A percentile compares a stretch with the other conserved stretches of the same genome.
These are phyloP conservation scores for Colletes gigas DNA, from an alignment of 1,140 invertebrate species.

Conservation along the genomic window DNA sequence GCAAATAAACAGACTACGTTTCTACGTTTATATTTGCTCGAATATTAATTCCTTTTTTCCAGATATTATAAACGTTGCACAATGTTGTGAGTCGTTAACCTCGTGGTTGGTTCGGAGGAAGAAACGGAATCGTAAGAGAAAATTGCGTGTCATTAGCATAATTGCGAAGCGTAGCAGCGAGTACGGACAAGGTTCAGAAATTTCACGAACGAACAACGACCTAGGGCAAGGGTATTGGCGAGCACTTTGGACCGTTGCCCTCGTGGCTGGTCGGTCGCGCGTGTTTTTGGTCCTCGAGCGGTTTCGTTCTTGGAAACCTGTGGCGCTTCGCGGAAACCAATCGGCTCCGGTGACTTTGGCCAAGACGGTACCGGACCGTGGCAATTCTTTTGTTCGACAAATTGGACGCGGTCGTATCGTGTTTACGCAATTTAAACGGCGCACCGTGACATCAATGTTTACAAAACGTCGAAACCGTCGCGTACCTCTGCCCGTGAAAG, in stretches of 20 bases:
- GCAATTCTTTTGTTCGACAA: not conserved
- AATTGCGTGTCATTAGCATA: too few species aligned
- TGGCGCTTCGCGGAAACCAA: slow-evolving; percentile 33
- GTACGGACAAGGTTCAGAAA: too few species aligned
- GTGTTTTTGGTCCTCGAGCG: not conserved
- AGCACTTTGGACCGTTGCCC: slow-evolving; percentile 1
- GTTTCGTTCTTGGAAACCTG: slow-evolving; percentile 40
- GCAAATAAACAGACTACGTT: too few species aligned
- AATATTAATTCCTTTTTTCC: too few species aligned
- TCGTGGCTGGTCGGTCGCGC: not conserved
- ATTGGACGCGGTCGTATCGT: not conserved
- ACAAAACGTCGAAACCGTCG: not conserved
- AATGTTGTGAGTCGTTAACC: too few species aligned
- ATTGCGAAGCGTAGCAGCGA: too few species aligned
- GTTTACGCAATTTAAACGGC: slow-evolving; percentile 8
- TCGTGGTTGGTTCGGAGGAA: too few species aligned
- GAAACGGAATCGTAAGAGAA: too few species aligned
- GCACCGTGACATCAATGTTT: not conserved
- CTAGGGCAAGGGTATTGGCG: too few species aligned
- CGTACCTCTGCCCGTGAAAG: not conserved
- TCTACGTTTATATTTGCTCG: too few species aligned
- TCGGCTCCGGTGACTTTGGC: not conserved
- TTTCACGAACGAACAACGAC: too few species aligned
- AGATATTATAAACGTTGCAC: too few species aligned
- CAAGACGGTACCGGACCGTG: not conserved